phyloP scores from a whole-genome alignment of 2,888 invertebrate genomes.

The Sarcophaga carnaria region DNA sequence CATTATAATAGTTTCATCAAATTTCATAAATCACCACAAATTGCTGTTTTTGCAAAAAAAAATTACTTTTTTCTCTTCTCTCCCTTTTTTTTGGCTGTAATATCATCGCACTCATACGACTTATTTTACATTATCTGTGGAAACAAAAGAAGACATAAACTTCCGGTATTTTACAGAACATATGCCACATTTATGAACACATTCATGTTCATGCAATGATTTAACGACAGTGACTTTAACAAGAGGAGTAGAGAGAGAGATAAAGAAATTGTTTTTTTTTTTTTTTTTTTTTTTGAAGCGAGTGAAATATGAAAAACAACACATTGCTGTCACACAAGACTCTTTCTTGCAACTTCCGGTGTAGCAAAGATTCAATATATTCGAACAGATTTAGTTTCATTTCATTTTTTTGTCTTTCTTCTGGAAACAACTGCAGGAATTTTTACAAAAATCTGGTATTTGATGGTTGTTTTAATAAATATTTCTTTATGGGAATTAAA shows the following conservation, averaged over 20 bases:
- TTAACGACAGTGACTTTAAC: conserved; percentile 26
- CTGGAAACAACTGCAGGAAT: conserved; percentile 29
- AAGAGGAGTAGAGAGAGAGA: neutral
- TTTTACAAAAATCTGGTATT: conserved; percentile 39
- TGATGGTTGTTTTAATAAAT: conserved; percentile 60
- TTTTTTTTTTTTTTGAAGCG: neutral
- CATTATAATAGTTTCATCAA: conserved; percentile 31
- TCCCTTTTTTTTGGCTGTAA: neutral
- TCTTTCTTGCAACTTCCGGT: conserved; percentile 66
- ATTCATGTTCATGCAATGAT: neutral
- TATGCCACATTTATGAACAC: conserved; percentile 59
- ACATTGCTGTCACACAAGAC: conserved; percentile 56
- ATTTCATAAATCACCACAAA: conserved; percentile 48
- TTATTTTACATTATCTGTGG: conserved; percentile 28
- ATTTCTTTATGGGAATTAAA: conserved; percentile 27
- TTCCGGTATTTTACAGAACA: conserved; percentile 63
- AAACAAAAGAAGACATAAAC: conserved; percentile 61
- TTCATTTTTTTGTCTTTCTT: neutral
- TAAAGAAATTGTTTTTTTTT: neutral
- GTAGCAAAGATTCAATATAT: conserved; percentile 50
- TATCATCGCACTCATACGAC: neutral
- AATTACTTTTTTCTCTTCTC: neutral
- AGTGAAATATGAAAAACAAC: conserved; percentile 33
- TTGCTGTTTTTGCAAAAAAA: conserved; percentile 2
- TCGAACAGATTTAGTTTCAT: conserved; percentile 42